A percentile compares a stretch with the other conserved stretches of the same genome.
Evolutionary conservation across 2,888 invertebrate species (phyloP).

Genomic region (Caenorhabditis afra): DNA sequence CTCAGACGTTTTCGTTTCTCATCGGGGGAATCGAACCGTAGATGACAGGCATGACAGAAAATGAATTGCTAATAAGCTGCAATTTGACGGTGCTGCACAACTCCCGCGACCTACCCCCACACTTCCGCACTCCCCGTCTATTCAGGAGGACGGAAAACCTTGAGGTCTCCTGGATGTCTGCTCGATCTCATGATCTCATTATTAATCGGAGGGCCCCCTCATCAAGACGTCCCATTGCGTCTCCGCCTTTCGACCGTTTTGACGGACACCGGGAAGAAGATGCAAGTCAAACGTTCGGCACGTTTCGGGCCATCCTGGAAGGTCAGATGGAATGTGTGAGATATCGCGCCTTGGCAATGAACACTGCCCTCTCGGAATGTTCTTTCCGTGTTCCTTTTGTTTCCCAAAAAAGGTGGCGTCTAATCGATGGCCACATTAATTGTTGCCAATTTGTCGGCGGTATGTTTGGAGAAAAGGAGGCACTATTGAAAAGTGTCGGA

Average conservation of each 20-base stretch:
- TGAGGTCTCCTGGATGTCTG: slow-evolving; percentile 23
- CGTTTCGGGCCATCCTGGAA: background rate
- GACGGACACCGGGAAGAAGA: slow-evolving; percentile 16
- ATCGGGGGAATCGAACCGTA: background rate
- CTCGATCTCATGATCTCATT: slow-evolving; percentile 54
- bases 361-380: slow-evolving; percentile 14
- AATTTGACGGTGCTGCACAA: slow-evolving; percentile 22
- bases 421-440: slow-evolving; percentile 26
- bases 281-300: slow-evolving; percentile 45
- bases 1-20: background rate
- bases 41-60: background rate
- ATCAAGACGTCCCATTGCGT: slow-evolving; percentile 30
- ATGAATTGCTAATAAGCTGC: slow-evolving; percentile 38
- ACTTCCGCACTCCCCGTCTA: background rate
- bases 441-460: slow-evolving; percentile 41
- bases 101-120: no score
- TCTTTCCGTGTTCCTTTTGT: slow-evolving; percentile 3
- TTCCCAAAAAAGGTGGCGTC: background rate
- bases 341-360: slow-evolving; percentile 56
- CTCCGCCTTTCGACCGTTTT: slow-evolving; percentile 1
- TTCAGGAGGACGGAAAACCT: slow-evolving; percentile 6
- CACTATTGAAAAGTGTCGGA: slow-evolving; percentile 2
- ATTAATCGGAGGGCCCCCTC: slow-evolving; percentile 41
- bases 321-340: slow-evolving; percentile 61
- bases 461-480: background rate